A percentile compares a stretch with the other conserved stretches of the same genome.
phyloP scores from a whole-genome alignment of 2,113 vertebrate genomes.

The Plecturocebus donacophilus region DNA sequence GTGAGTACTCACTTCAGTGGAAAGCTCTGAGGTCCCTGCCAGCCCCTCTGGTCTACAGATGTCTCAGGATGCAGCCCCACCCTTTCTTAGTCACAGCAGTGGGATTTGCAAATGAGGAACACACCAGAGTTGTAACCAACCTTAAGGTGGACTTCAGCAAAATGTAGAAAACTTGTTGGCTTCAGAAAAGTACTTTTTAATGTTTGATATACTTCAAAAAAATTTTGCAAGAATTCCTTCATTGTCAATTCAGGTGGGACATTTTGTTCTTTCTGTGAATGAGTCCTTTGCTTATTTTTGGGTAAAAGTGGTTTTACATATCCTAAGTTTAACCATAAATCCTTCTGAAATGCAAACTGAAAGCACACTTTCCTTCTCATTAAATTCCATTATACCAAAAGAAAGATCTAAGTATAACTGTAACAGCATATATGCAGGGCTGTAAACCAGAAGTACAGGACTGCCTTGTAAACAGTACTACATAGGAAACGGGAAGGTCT shows the following conservation, averaged over 20 bases:
- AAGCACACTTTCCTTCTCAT: constrained; percentile 75
- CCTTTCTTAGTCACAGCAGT: constrained; percentile 8
- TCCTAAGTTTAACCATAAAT: constrained; percentile 67
- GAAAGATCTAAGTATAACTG: constrained; percentile 76
- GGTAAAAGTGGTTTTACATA: constrained; percentile 67
- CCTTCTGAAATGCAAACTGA: constrained; percentile 75
- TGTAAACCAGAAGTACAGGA: constrained; percentile 68
- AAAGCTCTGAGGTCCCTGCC: constrained; percentile 69
- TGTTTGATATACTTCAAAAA: not conserved
- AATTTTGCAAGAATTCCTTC: not conserved
- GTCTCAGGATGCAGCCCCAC: constrained; percentile 62
- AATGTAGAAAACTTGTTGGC: constrained; percentile 53
- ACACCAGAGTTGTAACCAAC: constrained; percentile 3
- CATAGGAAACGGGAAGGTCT: constrained; percentile 34
- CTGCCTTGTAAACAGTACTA: constrained; percentile 68
- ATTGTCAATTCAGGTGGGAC: constrained; percentile 52
- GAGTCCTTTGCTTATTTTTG: constrained; percentile 53
- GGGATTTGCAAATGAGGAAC: constrained; percentile 53
- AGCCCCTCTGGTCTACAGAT: constrained; percentile 78
- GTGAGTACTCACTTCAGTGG: constrained; percentile 59
- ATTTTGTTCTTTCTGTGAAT: constrained; percentile 62
- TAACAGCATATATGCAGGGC: constrained; percentile 73
- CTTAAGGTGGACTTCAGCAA: constrained; percentile 42
- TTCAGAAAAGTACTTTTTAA: not conserved
- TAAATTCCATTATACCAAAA: constrained; percentile 73